Evolutionary conservation across 2,888 invertebrate genomes (phyloP), one percentile per base, ranked within the genome.

Genomic region (Ecdyonurus torrentis): DNA sequence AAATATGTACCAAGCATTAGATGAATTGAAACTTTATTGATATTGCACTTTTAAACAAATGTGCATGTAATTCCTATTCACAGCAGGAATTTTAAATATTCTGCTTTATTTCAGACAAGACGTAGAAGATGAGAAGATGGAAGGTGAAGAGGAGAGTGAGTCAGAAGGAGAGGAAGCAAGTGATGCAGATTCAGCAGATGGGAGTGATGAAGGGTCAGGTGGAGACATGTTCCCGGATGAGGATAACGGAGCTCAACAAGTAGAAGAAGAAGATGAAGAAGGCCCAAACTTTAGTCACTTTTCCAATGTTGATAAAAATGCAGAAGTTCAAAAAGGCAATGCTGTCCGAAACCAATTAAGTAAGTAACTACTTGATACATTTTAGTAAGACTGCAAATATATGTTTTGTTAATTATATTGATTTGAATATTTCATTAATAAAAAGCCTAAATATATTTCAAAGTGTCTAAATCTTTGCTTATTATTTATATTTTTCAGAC

Each of bases 271-370:
- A 15, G 55, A 55, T 5, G 55, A 22, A n/a, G 55, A 7, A 18
- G 10, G 7, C n/a, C 7, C 55, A 5, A 22, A 5, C 55, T 55
- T 55, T 20, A n/a, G n/a, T 5, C 55, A 55, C 22, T 55, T 55
- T 20, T 55, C 55, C 5, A 18, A 5, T 20, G 20, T 20, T 10
- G 55, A 55, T 20, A n/a, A 22, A 7, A n/a, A 20, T 7, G 7
- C 55, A 20, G 75, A 75, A 63, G 67, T 73, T 2, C 70, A 70
- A 59, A 75, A 74, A 65, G 75, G 74, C 23, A 68, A 68, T 62
- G 74, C 75, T 23, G 70, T 73, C 22, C 70, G 69, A 66, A 69
- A 70, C 63, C 75, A 75, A 65, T 64, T 74, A 3, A 67, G 72
- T 71, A 67, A 68, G 70, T 67, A 58, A 23, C 55, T 61, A 63